Evolutionary conservation across 1,140 invertebrate species (phyloP), one percentile per base, ranked within the genome.

Genomic region (Hesperophylax magnus): DNA sequence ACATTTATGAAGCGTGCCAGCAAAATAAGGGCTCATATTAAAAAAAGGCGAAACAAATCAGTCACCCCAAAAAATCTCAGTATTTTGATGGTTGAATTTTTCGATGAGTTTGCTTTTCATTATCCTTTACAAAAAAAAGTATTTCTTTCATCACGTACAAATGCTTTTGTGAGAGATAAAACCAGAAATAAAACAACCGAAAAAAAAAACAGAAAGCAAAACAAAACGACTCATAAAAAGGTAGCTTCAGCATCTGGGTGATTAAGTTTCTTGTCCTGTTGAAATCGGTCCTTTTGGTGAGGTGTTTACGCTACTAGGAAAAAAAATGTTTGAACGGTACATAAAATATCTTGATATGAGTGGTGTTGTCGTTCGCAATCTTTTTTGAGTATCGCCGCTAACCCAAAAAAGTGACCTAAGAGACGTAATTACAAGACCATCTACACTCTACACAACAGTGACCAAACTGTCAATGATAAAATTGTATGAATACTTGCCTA

Each of bases 361-460:
- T 71, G 18, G 24, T 74, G n/a, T 54, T 69, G 65, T 39, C 31
- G 71, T 61, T 58, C 24, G 80, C 71, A 81, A 81, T 81, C 75
- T 81, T 75, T 60, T 34, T 47, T 67, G 75, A 17, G 56, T 74
- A 77, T 81, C 79, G n/a, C 67, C 52, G 65, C 75, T 56, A 71
- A 81, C 74, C 79, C 79, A 72, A 77, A 81, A 81, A 47, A 78
- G 56, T 81, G 80, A 81, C 80, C 80, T 58, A 69, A 61, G 54
- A 15, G 17, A 53, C 31, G 18, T n/a, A 54, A 54, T 54, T 72
- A 54, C 52, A 53, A 5, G 39, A 65, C 22, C 63, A 7, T 65
- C 17, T 14, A 1, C 18, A 5, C n/a, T 54, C 14, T 54, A 27
- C 27, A 27, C 39, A 47, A 14, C 11, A 14, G 6, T 47, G 11